Evolutionary conservation across 2,888 invertebrate genomes (phyloP).

Genomic region (Dynastes grantii): DNA sequence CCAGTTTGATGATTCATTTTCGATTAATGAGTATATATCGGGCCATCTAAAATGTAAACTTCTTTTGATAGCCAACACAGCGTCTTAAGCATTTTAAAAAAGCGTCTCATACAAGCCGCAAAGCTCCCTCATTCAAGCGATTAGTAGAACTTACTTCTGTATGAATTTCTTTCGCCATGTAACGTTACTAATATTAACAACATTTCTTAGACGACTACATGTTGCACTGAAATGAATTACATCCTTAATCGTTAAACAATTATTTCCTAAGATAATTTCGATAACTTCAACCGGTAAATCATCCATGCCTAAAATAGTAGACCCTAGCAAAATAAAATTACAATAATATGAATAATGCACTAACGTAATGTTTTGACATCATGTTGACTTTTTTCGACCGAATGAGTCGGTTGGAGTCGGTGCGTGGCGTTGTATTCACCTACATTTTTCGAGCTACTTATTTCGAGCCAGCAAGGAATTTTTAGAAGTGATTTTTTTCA

Average conservation of each 20-base stretch:
- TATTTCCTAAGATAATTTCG: constrained; percentile 63
- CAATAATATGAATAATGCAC: constrained; percentile 24
- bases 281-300: constrained; percentile 65
- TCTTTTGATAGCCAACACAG: neutral
- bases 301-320: constrained; percentile 61
- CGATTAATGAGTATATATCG: constrained; percentile 36
- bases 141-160: constrained; percentile 65
- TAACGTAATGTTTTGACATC: constrained; percentile 49
- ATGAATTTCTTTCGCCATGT: constrained; percentile 72
- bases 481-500: too few species aligned
- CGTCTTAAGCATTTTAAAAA: constrained; percentile 7
- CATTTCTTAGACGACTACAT: constrained; percentile 72
- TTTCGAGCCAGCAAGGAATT: neutral
- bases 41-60: constrained; percentile 35
- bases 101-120: neutral
- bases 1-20: constrained; percentile 61
- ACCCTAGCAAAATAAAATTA: constrained; percentile 43
- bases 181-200: constrained; percentile 70
- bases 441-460: neutral
- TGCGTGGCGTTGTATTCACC: neutral
- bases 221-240: constrained; percentile 73
- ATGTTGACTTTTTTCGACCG: constrained; percentile 26
- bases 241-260: constrained; percentile 67
- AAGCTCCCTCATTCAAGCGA: neutral
- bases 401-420: neutral